phyloP scores from a whole-genome alignment of 2,888 invertebrate species.

The Agonum fuliginosum region DNA sequence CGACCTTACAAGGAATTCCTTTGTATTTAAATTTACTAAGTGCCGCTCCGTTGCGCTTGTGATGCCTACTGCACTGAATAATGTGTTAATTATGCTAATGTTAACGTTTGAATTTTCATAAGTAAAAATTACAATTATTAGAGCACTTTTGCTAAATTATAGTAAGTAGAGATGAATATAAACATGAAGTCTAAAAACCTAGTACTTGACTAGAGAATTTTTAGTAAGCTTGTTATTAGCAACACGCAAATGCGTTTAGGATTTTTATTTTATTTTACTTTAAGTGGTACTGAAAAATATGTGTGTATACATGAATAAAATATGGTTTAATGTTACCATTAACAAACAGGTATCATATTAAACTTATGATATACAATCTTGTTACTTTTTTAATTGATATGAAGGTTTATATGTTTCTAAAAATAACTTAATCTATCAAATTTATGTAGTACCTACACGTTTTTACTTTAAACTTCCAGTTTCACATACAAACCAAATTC shows the following conservation, averaged over 20 bases:
- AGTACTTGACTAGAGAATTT: neutral
- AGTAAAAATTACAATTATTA: neutral
- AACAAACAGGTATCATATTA: neutral
- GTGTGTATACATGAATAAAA: neutral
- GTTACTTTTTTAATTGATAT: too few relatives aligned
- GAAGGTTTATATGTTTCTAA: too few relatives aligned
- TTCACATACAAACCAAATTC: too few relatives aligned
- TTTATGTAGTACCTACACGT: too few relatives aligned
- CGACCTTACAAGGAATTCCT: conserved; percentile 54
- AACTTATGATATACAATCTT: neutral
- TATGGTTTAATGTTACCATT: neutral
- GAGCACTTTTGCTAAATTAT: conserved; percentile 2
- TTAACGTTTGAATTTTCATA: conserved; percentile 29
- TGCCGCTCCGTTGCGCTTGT: conserved; percentile 7
- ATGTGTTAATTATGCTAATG: conserved; percentile 38
- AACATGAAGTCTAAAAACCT: conserved; percentile 17
- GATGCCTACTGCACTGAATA: conserved; percentile 44
- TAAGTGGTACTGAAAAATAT: neutral
- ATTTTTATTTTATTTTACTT: neutral
- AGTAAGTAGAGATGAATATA: neutral
- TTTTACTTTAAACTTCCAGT: too few relatives aligned
- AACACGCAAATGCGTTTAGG: neutral
- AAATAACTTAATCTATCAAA: too few relatives aligned
- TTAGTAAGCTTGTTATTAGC: neutral
- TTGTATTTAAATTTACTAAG: conserved; percentile 51